Percentiles rank a stretch among this genome's conserved stretches.
Conservation (phyloP, 2,888 invertebrate genomes). For the Lithophane ornitopus region DNA sequence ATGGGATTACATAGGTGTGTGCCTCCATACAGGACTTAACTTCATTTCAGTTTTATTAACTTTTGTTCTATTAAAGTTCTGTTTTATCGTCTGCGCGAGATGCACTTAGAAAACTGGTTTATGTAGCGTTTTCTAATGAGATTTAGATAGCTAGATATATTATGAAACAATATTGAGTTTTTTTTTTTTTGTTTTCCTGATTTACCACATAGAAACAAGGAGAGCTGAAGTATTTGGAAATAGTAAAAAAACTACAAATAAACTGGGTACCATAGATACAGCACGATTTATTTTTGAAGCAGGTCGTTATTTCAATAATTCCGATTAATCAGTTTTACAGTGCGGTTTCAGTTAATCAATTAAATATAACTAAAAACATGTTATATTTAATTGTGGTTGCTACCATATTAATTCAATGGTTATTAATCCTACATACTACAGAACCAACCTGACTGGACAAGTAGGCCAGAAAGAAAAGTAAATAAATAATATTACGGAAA, state of each 20-base stretch:
- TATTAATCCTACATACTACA: background rate
- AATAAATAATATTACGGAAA: constrained; percentile 43
- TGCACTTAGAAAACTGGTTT: background rate
- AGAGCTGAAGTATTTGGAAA: too few species aligned
- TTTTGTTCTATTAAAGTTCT: constrained; percentile 1
- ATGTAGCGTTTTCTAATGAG: background rate
- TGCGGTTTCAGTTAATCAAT: background rate
- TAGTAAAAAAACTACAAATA: background rate
- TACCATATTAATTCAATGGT: background rate
- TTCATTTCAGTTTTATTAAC: constrained; percentile 34
- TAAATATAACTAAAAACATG: background rate
- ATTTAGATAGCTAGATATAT: background rate
- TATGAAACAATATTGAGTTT: too few species aligned
- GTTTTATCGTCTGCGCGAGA: background rate
- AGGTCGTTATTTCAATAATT: background rate
- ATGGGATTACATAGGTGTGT: constrained; percentile 42
- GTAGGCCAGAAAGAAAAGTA: constrained; percentile 13
- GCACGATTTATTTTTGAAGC: background rate
- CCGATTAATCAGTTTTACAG: background rate
- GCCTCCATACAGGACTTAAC: constrained; percentile 25
- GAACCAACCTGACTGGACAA: background rate
- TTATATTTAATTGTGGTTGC: background rate
- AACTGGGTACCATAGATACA: background rate
- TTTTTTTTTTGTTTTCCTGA: too few species aligned
- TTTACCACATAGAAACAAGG: too few species aligned